phyloP scores from a whole-genome alignment of 2,113 vertebrate genomes.

The Tychaedon coryphoeus region DNA sequence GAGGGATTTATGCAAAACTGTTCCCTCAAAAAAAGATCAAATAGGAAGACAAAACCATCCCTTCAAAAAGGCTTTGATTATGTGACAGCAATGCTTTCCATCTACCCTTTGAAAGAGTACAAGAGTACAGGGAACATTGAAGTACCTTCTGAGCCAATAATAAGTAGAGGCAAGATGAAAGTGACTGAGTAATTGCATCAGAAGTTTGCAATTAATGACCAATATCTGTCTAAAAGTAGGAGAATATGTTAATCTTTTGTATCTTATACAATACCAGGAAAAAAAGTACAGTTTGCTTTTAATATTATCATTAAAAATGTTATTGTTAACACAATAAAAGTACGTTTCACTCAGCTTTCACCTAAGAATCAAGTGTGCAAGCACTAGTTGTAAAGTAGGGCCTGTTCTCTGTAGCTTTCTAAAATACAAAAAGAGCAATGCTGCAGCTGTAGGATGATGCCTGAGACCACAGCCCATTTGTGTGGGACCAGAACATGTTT shows the following conservation, averaged over 20 bases:
- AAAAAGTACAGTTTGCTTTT: background rate
- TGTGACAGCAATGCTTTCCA: background rate
- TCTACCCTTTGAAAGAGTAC: background rate
- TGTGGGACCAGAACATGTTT: background rate
- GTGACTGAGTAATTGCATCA: background rate
- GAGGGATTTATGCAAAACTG: background rate
- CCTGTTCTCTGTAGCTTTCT: background rate
- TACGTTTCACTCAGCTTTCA: background rate
- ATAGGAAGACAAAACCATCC: background rate
- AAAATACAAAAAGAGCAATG: background rate
- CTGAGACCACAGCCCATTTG: background rate
- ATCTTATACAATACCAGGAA: background rate
- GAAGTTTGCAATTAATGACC: background rate
- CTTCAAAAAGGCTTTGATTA: background rate
- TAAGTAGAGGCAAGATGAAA: background rate
- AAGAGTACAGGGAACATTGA: background rate
- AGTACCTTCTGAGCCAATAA: background rate
- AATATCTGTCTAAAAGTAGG: background rate
- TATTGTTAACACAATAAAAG: background rate
- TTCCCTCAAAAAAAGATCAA: background rate
- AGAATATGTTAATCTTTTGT: background rate
- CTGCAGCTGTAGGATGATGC: background rate
- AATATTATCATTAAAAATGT: background rate
- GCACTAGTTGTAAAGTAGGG: background rate
- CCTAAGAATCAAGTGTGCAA: background rate